phyloP scores from a whole-genome alignment of 2,888 invertebrate genomes.

The Steinernema scapterisci region DNA sequence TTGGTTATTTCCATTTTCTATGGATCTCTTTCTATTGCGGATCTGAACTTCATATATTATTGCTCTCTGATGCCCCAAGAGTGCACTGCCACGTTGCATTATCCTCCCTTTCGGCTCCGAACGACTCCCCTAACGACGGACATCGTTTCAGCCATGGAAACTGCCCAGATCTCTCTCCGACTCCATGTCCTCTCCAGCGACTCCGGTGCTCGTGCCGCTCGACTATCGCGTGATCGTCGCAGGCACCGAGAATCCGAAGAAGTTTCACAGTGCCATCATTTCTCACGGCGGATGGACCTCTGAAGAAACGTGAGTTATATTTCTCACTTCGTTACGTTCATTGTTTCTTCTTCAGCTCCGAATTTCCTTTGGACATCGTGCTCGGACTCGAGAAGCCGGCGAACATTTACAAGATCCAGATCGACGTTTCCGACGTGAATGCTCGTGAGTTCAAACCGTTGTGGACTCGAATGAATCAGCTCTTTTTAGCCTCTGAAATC shows the following conservation, averaged over 20 bases:
- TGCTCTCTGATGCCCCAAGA: too few relatives aligned
- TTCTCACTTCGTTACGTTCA: not conserved
- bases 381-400: constrained; percentile 1
- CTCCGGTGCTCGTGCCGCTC: constrained; percentile 2
- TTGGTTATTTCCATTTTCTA: too few relatives aligned
- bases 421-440: constrained; percentile 18
- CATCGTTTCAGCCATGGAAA: constrained; percentile 9
- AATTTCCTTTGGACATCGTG: constrained; percentile 3
- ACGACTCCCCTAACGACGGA: not conserved
- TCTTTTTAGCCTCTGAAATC: not conserved
- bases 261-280: not conserved
- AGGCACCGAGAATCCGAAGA: not conserved
- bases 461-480: not conserved
- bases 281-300: constrained; percentile 26
- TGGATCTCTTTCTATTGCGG: too few relatives aligned
- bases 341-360: not conserved
- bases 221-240: not conserved
- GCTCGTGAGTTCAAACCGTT: not conserved
- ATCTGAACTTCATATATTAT: too few relatives aligned
- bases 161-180: too few relatives aligned
- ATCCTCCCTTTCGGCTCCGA: too few relatives aligned
- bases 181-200: not conserved
- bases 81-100: too few relatives aligned
- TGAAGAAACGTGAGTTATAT: not conserved
- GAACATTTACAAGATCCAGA: constrained; percentile 6